Base-by-base conservation (phyloP, 2,113 vertebrate genomes). In the Nibea coibor region DNA sequence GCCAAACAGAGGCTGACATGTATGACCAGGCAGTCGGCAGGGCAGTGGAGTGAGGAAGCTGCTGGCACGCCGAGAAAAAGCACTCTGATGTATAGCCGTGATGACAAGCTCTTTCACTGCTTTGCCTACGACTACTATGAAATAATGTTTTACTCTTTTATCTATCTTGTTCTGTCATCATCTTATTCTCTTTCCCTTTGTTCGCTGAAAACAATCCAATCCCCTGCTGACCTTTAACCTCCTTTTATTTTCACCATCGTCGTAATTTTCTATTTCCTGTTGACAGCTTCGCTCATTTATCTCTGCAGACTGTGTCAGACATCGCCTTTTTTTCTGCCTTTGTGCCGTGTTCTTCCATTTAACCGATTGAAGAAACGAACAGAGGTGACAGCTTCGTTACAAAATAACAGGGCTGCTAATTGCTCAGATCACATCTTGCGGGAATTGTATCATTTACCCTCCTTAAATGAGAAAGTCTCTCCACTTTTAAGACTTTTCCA, bases 31-130 rank as follows among this genome's bases (percentile, higher is more conserved):
- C 51, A 31, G 69, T 63, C 12, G 10, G 58, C 42, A 48, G n/a
- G 61, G 63, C 68, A 31, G 42, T 35, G 78, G 42, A 70, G 57
- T 61, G 71, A 75, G 47, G 48, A 73, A 31, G 24, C 71, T 58
- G 31, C 45, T 59, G 71, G 42, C 57, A 59, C 17, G 3, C 73
- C 45, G 56, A 24, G 26, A 54, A 70, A 64, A 57, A 10, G n/a
- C 35, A 63, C 57, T 45, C 20, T 79, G 84, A 82, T 81, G 54
- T 74, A 67, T 72, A 69, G 43, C 31, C 53, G n/a, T 24, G 53
- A 78, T 87, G 79, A 85, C 83, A 83, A 57, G 50, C 74, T 53
- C 5, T n/a, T 64, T 83, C 82, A 78, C 71, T 85, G 78, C 58
- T 24, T 81, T 73, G 45, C 71, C 63, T 74, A 62, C 65, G 80